These are phyloP conservation scores for Callimorpha dominula DNA, from an alignment of 2,888 invertebrate genomes.

Conservation along the genomic window DNA sequence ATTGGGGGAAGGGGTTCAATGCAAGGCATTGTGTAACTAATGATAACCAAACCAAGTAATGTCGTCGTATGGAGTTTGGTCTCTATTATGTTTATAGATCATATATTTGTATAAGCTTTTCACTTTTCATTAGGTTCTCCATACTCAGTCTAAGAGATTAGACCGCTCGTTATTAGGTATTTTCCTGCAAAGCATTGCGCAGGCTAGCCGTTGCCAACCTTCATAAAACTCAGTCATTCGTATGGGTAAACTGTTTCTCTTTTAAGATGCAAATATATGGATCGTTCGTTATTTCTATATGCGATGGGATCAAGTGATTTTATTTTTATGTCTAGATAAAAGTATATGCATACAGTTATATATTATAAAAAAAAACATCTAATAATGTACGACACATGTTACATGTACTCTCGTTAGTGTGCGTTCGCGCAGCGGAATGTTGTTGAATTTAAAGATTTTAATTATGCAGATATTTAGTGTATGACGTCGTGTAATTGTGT, in stretches of 20 bases:
- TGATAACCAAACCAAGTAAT: neutral
- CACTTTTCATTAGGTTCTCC: neutral
- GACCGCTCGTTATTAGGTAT: neutral
- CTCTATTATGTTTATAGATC: neutral
- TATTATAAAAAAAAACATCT: neutral
- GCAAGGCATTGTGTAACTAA: neutral
- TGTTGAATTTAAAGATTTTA: too few species aligned
- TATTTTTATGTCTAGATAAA: constrained; percentile 15
- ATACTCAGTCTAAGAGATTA: neutral
- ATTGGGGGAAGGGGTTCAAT: neutral
- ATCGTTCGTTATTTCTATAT: constrained; percentile 41
- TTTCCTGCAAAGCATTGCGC: constrained; percentile 12
- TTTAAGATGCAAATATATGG: constrained; percentile 53
- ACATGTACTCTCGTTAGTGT: neutral
- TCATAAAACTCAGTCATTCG: constrained; percentile 45
- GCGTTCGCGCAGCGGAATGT: too few species aligned
- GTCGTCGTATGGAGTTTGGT: neutral
- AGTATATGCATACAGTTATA: neutral
- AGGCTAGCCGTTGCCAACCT: constrained; percentile 31
- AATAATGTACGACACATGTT: neutral
- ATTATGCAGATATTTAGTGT: too few species aligned
- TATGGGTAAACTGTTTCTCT: constrained; percentile 50
- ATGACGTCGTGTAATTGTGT: too few species aligned
- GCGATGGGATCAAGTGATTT: constrained; percentile 25
- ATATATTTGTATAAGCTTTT: neutral